These are phyloP conservation scores for Pterostichus madidus DNA, from an alignment of 2,888 invertebrate species.

Conservation along the genomic window DNA sequence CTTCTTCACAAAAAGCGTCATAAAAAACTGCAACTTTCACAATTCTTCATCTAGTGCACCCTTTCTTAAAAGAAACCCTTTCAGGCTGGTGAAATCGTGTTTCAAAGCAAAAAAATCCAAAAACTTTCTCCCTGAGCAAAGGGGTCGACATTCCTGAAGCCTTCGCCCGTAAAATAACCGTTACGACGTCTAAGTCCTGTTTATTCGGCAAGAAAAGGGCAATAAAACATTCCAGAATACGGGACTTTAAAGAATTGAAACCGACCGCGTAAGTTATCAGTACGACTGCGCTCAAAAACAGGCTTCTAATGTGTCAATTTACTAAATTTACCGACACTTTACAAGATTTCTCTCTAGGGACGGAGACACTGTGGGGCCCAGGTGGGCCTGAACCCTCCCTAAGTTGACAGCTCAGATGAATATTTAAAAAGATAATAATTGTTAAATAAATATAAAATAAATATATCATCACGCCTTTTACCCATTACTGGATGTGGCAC, in stretches of 20 bases:
- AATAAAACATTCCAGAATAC: slow-evolving; percentile 71
- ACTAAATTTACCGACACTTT: slow-evolving; percentile 53
- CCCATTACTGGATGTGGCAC: no score
- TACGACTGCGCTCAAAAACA: slow-evolving; percentile 33
- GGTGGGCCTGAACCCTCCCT: no score
- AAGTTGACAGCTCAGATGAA: no score
- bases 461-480: no score
- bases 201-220: slow-evolving; percentile 71
- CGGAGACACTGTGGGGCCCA: no score
- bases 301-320: slow-evolving; percentile 62
- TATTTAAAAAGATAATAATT: no score
- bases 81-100: slow-evolving; percentile 21
- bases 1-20: slow-evolving; percentile 43
- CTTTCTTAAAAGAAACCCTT: slow-evolving; percentile 52
- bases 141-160: slow-evolving; percentile 53
- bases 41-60: slow-evolving; percentile 30
- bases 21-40: slow-evolving; percentile 65
- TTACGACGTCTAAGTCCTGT: slow-evolving; percentile 72
- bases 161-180: slow-evolving; percentile 73
- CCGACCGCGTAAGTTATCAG: slow-evolving; percentile 55
- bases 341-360: no score
- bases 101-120: slow-evolving; percentile 4
- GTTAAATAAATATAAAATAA: no score
- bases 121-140: slow-evolving; percentile 52
- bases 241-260: slow-evolving; percentile 60